Evolutionary conservation across 2,113 vertebrate species (phyloP), one percentile per base, ranked within the genome.

Genomic region (Eulemur macaco): DNA sequence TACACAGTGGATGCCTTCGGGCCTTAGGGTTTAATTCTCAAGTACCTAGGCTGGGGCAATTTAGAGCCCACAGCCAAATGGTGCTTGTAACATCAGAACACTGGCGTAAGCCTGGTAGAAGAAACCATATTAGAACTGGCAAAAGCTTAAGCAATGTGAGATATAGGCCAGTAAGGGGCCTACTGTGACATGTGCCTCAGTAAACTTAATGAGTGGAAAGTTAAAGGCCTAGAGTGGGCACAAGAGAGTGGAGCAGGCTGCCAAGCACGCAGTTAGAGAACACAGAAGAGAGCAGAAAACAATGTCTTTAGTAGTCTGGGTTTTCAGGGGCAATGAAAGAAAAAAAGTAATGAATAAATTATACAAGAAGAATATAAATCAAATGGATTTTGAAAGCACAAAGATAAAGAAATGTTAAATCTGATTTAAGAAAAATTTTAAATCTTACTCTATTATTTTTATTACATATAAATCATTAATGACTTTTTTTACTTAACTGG

Each of bases 141-240:
- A 21, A 21, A 52, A 78, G 42, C n/a, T 31, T 29, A 18, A 3
- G 58, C 14, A 17, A 21, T 6, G n/a, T 20, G 34, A 69, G 58
- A 50, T 0, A 17, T 2, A 58, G n/a, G 60, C 58, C 54, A 31
- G 21, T 0, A 5, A 42, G 42, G 73, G 58, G 31, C 3, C 29
- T 8, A 4, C 8, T 0, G 2, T 1, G 74, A 6, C 4, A 12
- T 0, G 11, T 3, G 5, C 37, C 34, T 68, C 47, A 7, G 13
- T 0, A 13, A 31, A 5, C 15, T 11, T 8, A 17, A 69, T 1
- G 3, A 37, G 18, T 18, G 4, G 9, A 42, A 42, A 71, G 15
- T 11, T 21, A 63, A 85, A 34, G 66, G 56, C 39, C 73, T 8
- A 4, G 21, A 12, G 60, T 4, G 14, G 50, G 10, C 4, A 29